Percentiles rank a stretch among this genome's conserved stretches.
phyloP scores from a whole-genome alignment of 1,140 invertebrate genomes.

The Caenorhabditis briggsae region DNA sequence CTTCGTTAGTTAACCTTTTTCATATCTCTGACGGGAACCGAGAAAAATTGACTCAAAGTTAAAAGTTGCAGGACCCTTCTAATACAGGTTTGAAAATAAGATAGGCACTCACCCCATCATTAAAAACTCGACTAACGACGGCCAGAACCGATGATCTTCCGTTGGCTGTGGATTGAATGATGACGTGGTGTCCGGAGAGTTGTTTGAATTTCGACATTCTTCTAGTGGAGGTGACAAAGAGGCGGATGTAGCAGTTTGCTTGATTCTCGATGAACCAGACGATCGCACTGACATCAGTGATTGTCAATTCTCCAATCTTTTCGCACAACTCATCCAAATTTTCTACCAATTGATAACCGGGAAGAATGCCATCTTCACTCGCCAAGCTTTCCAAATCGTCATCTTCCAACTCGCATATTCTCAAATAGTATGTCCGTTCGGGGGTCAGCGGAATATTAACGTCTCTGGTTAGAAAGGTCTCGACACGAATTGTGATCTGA shows the following conservation, averaged over 20 bases:
- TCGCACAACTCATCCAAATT: constrained; percentile 18
- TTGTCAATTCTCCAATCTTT: background rate
- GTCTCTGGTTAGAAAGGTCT: background rate
- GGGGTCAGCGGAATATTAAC: background rate
- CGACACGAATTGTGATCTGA: background rate
- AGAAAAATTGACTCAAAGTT: too few relatives aligned
- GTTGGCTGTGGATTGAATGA: background rate
- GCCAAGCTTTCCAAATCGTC: background rate
- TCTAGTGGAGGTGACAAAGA: background rate
- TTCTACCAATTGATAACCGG: background rate
- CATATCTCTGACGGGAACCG: too few relatives aligned
- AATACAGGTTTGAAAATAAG: too few relatives aligned
- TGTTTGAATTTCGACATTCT: background rate
- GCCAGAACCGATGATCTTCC: background rate
- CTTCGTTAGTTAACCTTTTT: too few relatives aligned
- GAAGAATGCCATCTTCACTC: background rate
- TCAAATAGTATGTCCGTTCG: background rate
- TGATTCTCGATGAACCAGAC: background rate
- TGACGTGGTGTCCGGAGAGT: constrained; percentile 4
- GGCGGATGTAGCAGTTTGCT: background rate
- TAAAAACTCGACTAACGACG: constrained; percentile 2
- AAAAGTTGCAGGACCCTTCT: too few relatives aligned
- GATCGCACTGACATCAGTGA: background rate
- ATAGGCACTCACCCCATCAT: background rate
- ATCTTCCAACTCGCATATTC: background rate